A percentile compares a stretch with the other conserved stretches of the same genome.
Conservation (phyloP, 1,140 invertebrate genomes). For the Monochamus saltuarius region DNA sequence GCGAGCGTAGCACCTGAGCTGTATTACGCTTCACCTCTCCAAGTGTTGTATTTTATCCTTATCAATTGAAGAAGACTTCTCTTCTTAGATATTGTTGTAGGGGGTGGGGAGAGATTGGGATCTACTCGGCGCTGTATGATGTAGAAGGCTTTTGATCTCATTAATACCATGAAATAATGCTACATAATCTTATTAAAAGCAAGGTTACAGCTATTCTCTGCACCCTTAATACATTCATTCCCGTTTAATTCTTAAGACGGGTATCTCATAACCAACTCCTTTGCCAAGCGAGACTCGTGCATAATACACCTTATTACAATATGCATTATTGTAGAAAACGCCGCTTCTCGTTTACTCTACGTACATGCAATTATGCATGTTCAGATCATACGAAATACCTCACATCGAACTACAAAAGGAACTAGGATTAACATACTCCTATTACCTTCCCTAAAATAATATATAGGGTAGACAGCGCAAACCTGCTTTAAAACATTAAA, state of each 20-base stretch:
- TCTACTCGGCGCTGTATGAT: slow-evolving; percentile 42
- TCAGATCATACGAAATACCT: no score
- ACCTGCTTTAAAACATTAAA: no score
- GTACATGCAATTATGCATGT: slow-evolving; percentile 5
- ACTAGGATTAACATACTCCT: no score
- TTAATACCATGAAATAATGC: slow-evolving; percentile 66
- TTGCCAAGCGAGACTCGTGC: slow-evolving; percentile 13
- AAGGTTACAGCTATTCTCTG: slow-evolving; percentile 57
- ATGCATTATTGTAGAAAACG: slow-evolving; percentile 22
- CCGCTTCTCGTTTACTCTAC: background rate
- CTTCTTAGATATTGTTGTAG: no score
- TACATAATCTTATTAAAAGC: slow-evolving; percentile 64
- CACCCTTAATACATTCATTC: slow-evolving; percentile 51
- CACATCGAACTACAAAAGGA: no score
- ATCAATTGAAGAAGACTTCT: no score
- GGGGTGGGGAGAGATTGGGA: slow-evolving; percentile 25
- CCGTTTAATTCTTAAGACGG: slow-evolving; percentile 50
- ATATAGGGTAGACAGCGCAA: no score
- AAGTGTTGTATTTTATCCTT: no score
- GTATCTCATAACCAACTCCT: slow-evolving; percentile 18
- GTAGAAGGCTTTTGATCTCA: slow-evolving; percentile 62
- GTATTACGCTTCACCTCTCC: no score
- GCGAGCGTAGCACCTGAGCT: no score
- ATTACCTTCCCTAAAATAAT: no score
- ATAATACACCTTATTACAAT: slow-evolving; percentile 29